Conservation (phyloP, 2,113 vertebrate species). For the Phylloscopus trochiloides region DNA sequence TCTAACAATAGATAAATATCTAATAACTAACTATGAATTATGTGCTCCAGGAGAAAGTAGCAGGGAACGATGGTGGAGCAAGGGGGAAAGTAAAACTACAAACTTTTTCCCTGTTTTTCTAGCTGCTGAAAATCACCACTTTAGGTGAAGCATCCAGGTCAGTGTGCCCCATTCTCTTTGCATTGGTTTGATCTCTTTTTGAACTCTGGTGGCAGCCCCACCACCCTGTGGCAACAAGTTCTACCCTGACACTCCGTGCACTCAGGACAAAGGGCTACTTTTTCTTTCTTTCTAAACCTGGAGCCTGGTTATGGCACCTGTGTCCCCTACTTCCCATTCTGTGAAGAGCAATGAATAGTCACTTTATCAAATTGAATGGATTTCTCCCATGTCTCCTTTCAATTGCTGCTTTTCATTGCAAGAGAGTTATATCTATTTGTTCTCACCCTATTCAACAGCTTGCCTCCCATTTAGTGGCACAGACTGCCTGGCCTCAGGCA, state of each 20-base stretch:
- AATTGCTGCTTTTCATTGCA: not conserved
- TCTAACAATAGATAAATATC: not conserved
- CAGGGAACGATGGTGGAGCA: rapidly evolving
- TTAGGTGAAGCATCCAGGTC: not conserved
- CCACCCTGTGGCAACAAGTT: not conserved
- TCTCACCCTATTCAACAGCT: conserved; percentile 5
- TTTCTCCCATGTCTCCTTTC: not conserved
- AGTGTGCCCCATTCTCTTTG: not conserved
- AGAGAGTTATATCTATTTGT: not conserved
- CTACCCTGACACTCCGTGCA: rapidly evolving
- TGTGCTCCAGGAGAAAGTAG: not conserved
- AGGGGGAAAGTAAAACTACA: not conserved
- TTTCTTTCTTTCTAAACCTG: not conserved
- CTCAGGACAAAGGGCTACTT: not conserved
- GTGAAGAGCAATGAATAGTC: not conserved
- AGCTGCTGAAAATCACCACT: not conserved
- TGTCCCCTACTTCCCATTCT: not conserved
- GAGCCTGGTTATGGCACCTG: not conserved
- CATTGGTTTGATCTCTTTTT: not conserved
- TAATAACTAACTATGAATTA: not conserved
- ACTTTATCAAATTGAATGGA: not conserved
- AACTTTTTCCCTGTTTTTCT: not conserved
- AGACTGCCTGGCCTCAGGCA: conserved; percentile 49
- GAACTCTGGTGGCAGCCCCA: not conserved
- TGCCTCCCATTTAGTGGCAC: not conserved